phyloP scores from a whole-genome alignment of 2,113 vertebrate species.

The Anhinga rufa region DNA sequence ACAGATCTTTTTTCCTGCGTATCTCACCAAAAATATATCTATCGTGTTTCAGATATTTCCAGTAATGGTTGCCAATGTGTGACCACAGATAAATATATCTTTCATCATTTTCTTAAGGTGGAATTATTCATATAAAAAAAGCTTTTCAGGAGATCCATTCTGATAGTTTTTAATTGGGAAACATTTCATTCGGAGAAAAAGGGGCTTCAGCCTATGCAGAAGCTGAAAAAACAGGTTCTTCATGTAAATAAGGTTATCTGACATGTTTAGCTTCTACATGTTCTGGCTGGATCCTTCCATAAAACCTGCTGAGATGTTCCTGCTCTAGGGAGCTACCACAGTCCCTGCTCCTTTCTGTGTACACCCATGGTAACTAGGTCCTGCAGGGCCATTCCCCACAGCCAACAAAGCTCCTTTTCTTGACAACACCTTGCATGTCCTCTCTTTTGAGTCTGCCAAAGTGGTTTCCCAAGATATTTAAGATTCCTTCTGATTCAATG shows the following conservation, averaged over 20 bases:
- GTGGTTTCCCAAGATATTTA: neutral
- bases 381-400: neutral
- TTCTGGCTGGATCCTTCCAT: neutral
- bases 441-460: neutral
- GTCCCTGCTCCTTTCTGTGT: neutral
- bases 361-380: neutral
- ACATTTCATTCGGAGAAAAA: neutral
- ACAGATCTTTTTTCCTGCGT: neutral
- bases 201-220: neutral
- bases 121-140: neutral
- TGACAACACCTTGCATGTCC: fast-evolving
- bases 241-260: neutral
- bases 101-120: neutral
- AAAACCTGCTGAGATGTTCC: neutral
- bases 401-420: neutral
- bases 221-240: neutral
- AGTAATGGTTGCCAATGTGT: neutral
- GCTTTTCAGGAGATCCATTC: neutral
- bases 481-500: neutral
- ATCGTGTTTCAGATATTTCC: neutral
- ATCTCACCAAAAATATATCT: neutral
- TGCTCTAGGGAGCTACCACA: neutral
- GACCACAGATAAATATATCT: neutral
- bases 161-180: neutral
- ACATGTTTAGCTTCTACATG: neutral